Conservation (phyloP, 2,113 vertebrate genomes). For the Tapirus terrestris region DNA sequence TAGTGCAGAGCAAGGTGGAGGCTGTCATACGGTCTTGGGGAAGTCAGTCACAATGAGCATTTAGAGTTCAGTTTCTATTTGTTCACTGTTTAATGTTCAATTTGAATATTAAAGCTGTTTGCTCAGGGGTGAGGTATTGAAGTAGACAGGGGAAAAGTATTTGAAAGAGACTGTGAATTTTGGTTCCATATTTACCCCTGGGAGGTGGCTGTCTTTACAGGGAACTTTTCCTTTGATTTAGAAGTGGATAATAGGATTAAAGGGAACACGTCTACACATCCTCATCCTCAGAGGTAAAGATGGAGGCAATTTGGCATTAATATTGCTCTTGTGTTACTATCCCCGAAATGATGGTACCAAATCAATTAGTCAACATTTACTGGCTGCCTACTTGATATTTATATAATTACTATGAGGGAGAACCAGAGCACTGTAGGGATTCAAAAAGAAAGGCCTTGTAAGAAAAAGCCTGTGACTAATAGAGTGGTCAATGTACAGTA, state of each 20-base stretch:
- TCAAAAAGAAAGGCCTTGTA: background rate
- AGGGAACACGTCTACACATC: background rate
- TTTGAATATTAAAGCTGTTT: background rate
- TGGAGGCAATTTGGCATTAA: background rate
- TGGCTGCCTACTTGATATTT: background rate
- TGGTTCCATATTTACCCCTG: background rate
- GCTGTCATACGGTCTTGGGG: rapidly evolving
- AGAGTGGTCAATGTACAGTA: background rate
- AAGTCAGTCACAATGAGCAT: background rate
- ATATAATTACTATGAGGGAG: background rate
- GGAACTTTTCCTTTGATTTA: background rate
- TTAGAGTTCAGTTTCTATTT: background rate
- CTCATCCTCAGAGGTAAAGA: background rate
- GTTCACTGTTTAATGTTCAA: background rate
- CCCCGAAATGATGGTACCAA: too few species aligned
- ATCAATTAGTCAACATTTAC: background rate
- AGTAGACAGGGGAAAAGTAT: background rate
- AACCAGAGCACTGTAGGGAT: background rate
- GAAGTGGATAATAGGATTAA: background rate
- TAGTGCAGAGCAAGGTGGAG: background rate
- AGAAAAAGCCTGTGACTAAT: background rate
- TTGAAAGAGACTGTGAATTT: background rate
- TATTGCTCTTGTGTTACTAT: background rate
- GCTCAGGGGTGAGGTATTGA: background rate
- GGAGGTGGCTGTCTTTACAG: background rate